A percentile compares a stretch with the other conserved stretches of the same genome.
Evolutionary conservation across 2,888 invertebrate genomes (phyloP).

Genomic region (Brachylomia viminalis): DNA sequence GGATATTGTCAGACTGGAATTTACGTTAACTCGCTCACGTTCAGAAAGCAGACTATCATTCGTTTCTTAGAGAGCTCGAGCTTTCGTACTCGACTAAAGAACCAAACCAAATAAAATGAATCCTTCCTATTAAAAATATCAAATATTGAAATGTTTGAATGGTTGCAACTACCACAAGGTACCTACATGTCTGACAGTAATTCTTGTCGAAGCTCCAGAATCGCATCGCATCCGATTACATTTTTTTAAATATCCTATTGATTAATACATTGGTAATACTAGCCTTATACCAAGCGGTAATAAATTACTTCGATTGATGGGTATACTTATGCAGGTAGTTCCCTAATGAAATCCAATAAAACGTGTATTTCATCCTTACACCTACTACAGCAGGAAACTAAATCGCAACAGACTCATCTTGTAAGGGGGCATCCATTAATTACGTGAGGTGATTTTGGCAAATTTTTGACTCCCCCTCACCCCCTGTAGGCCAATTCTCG

Average conservation of each 20-base stretch:
- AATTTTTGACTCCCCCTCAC: no score
- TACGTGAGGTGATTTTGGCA: no score
- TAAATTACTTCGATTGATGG: background rate
- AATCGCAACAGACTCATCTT: background rate
- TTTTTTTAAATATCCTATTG: background rate
- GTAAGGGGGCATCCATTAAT: no score
- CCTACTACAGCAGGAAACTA: background rate
- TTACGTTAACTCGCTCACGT: conserved; percentile 11
- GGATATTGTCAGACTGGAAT: conserved; percentile 12
- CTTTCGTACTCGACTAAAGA: background rate
- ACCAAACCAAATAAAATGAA: background rate
- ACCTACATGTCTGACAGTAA: no score
- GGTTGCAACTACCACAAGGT: background rate
- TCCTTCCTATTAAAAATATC: background rate
- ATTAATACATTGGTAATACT: background rate
- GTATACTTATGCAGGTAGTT: background rate
- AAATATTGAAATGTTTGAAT: conserved; percentile 1
- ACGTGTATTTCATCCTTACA: background rate
- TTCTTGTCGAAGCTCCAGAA: background rate
- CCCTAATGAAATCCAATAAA: background rate
- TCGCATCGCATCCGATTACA: background rate
- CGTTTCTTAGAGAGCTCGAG: background rate
- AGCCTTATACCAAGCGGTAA: background rate
- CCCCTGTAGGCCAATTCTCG: no score
- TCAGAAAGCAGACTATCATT: conserved; percentile 1